Conservation (phyloP, 1,140 invertebrate species). For the Lepidurus apus region DNA sequence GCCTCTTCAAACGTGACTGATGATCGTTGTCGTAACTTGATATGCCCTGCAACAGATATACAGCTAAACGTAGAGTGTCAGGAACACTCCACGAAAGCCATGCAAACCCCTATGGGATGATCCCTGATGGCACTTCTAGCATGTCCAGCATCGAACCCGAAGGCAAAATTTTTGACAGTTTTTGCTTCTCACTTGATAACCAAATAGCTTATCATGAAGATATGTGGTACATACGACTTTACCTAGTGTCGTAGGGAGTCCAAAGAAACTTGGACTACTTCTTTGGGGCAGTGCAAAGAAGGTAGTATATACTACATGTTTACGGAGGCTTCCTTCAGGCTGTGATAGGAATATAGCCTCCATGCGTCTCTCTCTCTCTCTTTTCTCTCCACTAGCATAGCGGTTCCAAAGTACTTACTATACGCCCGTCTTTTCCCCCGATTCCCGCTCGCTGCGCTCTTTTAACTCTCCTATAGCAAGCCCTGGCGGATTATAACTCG, state of each 20-base stretch:
- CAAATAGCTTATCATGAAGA: background rate
- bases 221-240: background rate
- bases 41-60: background rate
- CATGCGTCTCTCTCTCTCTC: no score
- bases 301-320: background rate
- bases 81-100: background rate
- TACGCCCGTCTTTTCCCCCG: constrained; percentile 3
- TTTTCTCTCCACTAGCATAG: background rate
- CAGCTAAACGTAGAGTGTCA: background rate
- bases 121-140: background rate
- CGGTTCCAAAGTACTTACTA: constrained; percentile 14
- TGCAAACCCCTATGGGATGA: background rate
- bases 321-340: background rate
- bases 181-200: no score
- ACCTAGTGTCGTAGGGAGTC: background rate
- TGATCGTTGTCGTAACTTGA: background rate
- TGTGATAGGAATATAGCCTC: background rate
- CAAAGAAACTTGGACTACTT: background rate
- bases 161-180: no score
- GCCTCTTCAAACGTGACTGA: background rate
- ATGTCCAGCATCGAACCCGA: no score
- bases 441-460: constrained; percentile 16
- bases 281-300: background rate
- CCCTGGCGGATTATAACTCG: constrained; percentile 13
- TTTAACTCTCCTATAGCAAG: background rate